Evolutionary conservation across 2,888 invertebrate genomes (phyloP).

Genomic region (Fabriciana adippe): DNA sequence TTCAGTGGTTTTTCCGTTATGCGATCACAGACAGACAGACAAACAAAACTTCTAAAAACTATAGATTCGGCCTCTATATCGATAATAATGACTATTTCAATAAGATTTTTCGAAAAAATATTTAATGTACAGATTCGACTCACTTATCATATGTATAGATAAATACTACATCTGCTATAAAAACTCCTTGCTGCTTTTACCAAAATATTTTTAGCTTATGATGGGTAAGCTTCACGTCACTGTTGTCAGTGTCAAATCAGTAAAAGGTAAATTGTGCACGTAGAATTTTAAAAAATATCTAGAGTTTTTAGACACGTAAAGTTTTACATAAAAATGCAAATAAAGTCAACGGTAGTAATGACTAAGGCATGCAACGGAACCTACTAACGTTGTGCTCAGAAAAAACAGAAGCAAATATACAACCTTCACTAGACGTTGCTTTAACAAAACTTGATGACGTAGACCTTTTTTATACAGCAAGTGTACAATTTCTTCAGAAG

Average conservation of each 20-base stretch:
- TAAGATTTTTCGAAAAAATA: too few relatives aligned
- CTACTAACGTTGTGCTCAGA: conserved; percentile 37
- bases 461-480: conserved; percentile 66
- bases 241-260: conserved; percentile 15
- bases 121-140: too few relatives aligned
- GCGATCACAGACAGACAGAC: too few relatives aligned
- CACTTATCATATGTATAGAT: too few relatives aligned
- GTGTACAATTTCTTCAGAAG: conserved; percentile 65
- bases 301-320: not conserved
- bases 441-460: conserved; percentile 51
- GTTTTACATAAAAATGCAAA: conserved; percentile 28
- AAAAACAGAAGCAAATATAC: conserved; percentile 26
- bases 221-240: not conserved
- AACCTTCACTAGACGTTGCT: conserved; percentile 36
- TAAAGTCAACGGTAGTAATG: conserved; percentile 6
- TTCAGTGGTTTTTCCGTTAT: too few relatives aligned
- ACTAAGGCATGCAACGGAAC: conserved; percentile 47
- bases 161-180: too few relatives aligned
- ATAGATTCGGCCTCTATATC: too few relatives aligned
- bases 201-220: not conserved
- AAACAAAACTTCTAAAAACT: too few relatives aligned
- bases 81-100: too few relatives aligned
- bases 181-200: too few relatives aligned
- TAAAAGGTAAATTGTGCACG: conserved; percentile 19
- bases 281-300: conserved; percentile 6